Conservation (phyloP, 2,113 vertebrate species). For the Peromyscus leucopus region DNA sequence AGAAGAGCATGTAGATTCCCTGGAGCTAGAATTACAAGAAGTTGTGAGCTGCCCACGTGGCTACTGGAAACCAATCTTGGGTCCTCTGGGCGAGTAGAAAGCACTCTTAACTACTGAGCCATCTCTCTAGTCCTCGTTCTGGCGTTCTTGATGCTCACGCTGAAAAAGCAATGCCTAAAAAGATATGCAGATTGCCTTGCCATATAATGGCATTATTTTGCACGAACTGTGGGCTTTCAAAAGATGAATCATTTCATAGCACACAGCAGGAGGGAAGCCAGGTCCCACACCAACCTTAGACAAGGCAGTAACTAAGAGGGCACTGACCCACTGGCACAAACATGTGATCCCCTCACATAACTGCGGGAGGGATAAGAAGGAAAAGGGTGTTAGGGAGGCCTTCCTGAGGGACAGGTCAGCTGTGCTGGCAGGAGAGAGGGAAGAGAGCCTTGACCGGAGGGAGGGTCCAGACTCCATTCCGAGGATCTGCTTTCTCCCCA, state of each 20-base stretch:
- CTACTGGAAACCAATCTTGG: background rate
- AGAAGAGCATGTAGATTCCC: background rate
- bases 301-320: background rate
- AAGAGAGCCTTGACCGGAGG: background rate
- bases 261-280: background rate
- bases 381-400: background rate
- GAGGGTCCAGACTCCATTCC: background rate
- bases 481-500: background rate
- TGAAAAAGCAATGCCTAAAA: background rate
- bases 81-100: background rate
- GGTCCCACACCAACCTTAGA: background rate
- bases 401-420: background rate
- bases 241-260: background rate
- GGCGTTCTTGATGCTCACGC: background rate
- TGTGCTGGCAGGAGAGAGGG: background rate
- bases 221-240: background rate
- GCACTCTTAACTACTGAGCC: background rate
- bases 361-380: background rate
- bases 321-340: background rate
- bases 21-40: background rate
- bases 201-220: background rate
- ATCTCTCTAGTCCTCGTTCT: background rate
- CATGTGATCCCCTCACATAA: background rate
- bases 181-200: background rate
- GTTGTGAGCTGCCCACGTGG: background rate